Conservation (phyloP, 2,797 vertebrate genomes). For the Glyptemys insculpta region DNA sequence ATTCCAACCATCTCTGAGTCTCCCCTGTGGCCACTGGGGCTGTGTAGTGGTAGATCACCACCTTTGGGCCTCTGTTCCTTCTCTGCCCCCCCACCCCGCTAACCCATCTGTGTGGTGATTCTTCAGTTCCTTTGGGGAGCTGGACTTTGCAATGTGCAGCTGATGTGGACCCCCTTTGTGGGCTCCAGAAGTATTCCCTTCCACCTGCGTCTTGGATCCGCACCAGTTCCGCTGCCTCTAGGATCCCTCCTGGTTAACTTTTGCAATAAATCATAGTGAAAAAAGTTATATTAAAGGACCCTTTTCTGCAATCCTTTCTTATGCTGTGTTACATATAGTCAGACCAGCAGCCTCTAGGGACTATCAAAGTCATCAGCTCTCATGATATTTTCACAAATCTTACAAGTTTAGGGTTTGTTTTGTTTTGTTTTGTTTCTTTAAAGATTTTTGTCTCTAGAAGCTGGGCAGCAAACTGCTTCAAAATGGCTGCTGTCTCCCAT, state of each 20-base stretch:
- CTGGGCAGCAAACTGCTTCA: not conserved
- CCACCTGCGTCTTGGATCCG: not conserved
- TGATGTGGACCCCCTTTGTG: constrained; percentile 11
- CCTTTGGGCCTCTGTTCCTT: not conserved
- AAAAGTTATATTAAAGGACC: accelerated
- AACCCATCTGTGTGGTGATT: accelerated
- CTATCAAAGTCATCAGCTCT: not conserved
- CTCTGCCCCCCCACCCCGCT: not conserved
- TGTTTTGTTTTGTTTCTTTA: accelerated
- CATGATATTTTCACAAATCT: not conserved
- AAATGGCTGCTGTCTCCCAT: not conserved
- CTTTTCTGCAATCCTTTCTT: accelerated
- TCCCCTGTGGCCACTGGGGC: not conserved
- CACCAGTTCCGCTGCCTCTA: not conserved
- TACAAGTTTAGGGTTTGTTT: accelerated
- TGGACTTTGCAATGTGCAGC: not conserved
- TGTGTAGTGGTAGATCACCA: not conserved
- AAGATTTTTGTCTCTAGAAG: not conserved
- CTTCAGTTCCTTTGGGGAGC: not conserved
- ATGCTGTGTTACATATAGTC: not conserved
- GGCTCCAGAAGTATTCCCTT: not conserved
- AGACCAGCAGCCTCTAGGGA: not conserved
- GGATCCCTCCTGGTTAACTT: not conserved
- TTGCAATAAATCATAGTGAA: not conserved
- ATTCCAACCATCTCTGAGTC: not conserved